phyloP scores from a whole-genome alignment of 1,140 invertebrate species.

The Bombus pyrosoma region DNA sequence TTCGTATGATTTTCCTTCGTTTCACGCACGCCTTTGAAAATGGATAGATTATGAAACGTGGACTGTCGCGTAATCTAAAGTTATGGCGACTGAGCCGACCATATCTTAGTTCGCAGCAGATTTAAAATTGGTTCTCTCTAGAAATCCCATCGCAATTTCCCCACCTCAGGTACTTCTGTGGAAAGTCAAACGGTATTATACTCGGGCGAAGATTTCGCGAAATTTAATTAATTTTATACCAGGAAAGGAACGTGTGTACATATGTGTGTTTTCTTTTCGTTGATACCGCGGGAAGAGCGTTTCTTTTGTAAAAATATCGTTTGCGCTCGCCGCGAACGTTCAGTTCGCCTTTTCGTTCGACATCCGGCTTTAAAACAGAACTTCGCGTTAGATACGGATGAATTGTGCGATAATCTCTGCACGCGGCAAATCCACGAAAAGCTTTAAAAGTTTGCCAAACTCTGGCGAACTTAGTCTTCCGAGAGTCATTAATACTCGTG shows the following conservation, averaged over 20 bases:
- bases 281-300: not conserved
- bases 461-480: not conserved
- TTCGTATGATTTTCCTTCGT: conserved; percentile 18
- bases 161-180: not conserved
- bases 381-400: not conserved
- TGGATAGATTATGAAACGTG: conserved; percentile 38
- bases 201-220: not conserved
- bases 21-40: conserved; percentile 8
- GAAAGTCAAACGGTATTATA: conserved; percentile 5
- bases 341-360: too few relatives aligned
- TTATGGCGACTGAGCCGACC: conserved; percentile 8
- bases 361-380: not conserved
- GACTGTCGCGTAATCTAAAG: conserved; percentile 29
- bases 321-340: not conserved
- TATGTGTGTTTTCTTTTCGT: not conserved
- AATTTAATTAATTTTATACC: conserved; percentile 7
- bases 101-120: conserved; percentile 23
- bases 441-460: conserved; percentile 2
- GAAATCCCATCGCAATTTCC: conserved; percentile 38
- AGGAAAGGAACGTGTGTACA: not conserved
- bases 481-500: conserved; percentile 33
- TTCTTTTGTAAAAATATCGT: not conserved
- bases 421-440: not conserved
- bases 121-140: conserved; percentile 40
- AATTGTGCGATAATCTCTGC: not conserved